Evolutionary conservation across 2,113 vertebrate genomes (phyloP), one percentile per base, ranked within the genome.

Genomic region (Zosterops lateralis): DNA sequence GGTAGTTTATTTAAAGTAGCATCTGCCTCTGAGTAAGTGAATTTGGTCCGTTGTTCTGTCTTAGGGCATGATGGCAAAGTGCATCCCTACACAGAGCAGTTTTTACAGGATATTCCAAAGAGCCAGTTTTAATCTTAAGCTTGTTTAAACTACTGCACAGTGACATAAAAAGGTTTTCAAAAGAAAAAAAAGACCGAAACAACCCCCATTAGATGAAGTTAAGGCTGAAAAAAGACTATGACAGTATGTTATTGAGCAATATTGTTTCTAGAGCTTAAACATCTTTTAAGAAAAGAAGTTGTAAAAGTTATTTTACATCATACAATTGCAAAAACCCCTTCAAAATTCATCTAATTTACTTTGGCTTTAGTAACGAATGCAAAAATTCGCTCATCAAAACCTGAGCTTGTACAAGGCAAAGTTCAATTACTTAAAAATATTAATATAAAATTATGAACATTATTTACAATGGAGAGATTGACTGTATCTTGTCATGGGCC

Each of bases 361-460:
- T 95, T 58, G 82, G 40, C 47, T 77, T 87, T 86, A 87, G 53
- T 70, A 91, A 92, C 20, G 61, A 93, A 95, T 93, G 92, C 70
- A 84, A 73, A 82, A 82, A 84, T 93, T 84, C 70, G 88, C 87
- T 92, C 50, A 42, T 92, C 80, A 92, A 96, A 96, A 95, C 89
- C 92, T 89, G 85, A 93, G 91, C 93, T 92, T 60, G 72, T 71
- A 82, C 45, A 84, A 75, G 72, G 75, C 71, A 81, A 92, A 56
- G 54, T 93, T 95, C 82, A 31, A 36, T 89, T 95, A 34, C 84
- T 97, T 95, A 92, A 81, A 91, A 97, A 94, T 90, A 95, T 95
- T 95, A 95, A 87, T 97, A 93, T 93, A 95, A 87, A 96, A 94
- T 92, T 91, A 94, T 95, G 89, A 85, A 95, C 88, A 92, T 60